A percentile compares a stretch with the other conserved stretches of the same genome.
Conservation (phyloP, 2,113 vertebrate genomes). For the Sorex araneus region DNA sequence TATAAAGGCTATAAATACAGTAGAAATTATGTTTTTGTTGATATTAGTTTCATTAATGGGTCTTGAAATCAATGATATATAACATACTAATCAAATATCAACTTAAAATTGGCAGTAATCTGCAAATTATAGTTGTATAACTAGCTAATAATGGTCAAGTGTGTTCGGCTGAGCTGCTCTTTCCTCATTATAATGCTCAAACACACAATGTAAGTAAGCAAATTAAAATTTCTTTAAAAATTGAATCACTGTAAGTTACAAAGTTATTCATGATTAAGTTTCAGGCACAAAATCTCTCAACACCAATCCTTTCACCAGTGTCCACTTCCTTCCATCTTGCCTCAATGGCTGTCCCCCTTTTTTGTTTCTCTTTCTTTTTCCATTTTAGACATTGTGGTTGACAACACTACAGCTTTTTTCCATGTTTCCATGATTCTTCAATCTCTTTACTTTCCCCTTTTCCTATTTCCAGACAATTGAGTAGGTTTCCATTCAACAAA, state of each 20-base stretch:
- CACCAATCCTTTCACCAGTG: too few species aligned
- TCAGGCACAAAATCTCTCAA: too few species aligned
- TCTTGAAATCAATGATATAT: conserved; percentile 27
- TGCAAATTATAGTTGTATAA: too few species aligned
- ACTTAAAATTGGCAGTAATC: neutral
- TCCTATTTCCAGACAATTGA: neutral
- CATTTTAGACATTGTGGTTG: too few species aligned
- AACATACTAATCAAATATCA: neutral
- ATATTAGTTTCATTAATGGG: neutral
- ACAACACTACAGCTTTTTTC: neutral
- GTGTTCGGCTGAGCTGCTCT: neutral
- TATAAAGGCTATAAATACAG: neutral
- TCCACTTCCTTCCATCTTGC: too few species aligned
- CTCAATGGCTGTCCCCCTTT: too few species aligned
- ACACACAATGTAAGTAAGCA: neutral
- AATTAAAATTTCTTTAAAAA: neutral
- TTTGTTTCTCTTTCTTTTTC: too few species aligned
- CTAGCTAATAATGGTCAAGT: neutral
- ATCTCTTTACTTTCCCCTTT: neutral
- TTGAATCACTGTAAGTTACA: too few species aligned
- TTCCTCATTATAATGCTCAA: neutral
- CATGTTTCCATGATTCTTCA: neutral
- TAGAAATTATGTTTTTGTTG: neutral
- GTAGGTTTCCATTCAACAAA: neutral
- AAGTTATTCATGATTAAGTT: too few species aligned